Conservation (phyloP, 1,140 invertebrate species). For the Maconellicoccus hirsutus region DNA sequence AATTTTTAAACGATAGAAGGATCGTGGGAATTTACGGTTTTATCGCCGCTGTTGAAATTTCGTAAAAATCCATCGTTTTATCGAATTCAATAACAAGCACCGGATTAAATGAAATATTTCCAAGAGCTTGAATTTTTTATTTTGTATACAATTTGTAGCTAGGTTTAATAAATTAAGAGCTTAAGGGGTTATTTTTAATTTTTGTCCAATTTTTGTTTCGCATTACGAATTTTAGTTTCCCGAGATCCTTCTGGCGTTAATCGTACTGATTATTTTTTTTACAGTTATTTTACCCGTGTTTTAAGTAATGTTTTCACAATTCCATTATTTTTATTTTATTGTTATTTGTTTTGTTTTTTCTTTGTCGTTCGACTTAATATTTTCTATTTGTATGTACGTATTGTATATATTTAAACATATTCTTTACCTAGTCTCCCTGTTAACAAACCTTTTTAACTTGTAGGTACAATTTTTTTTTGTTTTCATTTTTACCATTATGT, state of each 20-base stretch:
- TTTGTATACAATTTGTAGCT: neutral
- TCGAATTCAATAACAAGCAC: too few species aligned
- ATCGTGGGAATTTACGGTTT: too few species aligned
- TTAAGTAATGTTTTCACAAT: neutral
- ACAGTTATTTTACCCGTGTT: neutral
- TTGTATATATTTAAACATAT: constrained; percentile 15
- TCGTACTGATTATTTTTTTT: neutral
- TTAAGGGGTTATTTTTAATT: neutral
- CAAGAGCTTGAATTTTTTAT: neutral
- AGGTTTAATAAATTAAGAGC: neutral
- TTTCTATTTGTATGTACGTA: neutral
- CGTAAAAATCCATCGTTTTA: too few species aligned
- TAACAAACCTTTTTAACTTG: constrained; percentile 8
- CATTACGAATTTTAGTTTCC: neutral
- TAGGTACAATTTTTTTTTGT: neutral
- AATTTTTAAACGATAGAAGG: too few species aligned
- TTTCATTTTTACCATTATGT: constrained; percentile 19
- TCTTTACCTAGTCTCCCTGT: constrained; percentile 20
- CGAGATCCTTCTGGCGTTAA: neutral
- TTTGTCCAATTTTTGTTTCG: neutral
- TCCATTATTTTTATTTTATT: constrained; percentile 20
- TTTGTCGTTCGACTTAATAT: neutral
- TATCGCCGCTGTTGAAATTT: too few species aligned
- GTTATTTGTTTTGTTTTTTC: constrained; percentile 10
- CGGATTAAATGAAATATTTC: too few species aligned